Evolutionary conservation across 2,888 invertebrate genomes (phyloP).

Genomic region (Baronia brevicornis): DNA sequence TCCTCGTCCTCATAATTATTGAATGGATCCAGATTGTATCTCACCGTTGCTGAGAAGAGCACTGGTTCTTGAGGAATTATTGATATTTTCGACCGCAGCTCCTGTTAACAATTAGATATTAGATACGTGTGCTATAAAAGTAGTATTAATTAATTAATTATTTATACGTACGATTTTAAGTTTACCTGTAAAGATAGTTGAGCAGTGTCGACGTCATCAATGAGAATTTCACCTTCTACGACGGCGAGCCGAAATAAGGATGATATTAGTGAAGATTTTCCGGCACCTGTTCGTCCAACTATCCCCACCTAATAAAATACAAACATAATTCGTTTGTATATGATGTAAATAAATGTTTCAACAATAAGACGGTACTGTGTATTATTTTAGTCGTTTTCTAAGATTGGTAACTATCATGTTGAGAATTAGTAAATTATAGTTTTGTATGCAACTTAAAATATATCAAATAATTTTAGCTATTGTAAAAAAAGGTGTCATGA

Average conservation of each 20-base stretch:
- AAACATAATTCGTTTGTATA: neutral
- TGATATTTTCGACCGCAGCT: constrained; percentile 79
- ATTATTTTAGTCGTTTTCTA: too few relatives aligned
- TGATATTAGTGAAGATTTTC: constrained; percentile 86
- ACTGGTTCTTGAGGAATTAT: constrained; percentile 88
- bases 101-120: constrained; percentile 47
- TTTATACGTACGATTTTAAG: too few relatives aligned
- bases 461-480: too few relatives aligned
- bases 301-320: constrained; percentile 79
- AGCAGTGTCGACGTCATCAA: constrained; percentile 79
- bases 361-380: too few relatives aligned
- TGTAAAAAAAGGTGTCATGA: too few relatives aligned
- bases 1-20: constrained; percentile 80
- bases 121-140: too few relatives aligned
- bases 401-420: too few relatives aligned
- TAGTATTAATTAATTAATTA: neutral
- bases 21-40: constrained; percentile 86
- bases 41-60: constrained; percentile 81
- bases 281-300: constrained; percentile 90
- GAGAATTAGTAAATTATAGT: too few relatives aligned
- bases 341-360: too few relatives aligned
- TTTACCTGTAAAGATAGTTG: constrained; percentile 50
- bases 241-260: constrained; percentile 86
- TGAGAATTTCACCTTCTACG: constrained; percentile 80
- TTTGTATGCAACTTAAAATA: too few relatives aligned